phyloP scores from a whole-genome alignment of 2,113 vertebrate genomes.

The Saguinus midas region DNA sequence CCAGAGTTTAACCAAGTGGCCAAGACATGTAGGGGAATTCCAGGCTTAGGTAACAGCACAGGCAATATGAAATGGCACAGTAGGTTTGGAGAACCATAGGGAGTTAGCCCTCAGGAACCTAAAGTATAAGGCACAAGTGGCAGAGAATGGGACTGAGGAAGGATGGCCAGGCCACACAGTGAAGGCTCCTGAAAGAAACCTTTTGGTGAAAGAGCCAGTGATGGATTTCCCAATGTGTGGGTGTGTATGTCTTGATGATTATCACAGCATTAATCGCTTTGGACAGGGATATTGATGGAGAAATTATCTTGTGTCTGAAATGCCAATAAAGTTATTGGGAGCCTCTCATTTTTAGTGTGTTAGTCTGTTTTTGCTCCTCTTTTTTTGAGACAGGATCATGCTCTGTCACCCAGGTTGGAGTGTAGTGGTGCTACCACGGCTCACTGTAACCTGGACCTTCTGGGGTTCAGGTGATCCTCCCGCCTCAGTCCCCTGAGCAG shows the following conservation, averaged over 20 bases:
- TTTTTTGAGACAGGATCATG: no score
- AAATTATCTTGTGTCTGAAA: constrained; percentile 19
- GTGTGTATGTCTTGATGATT: background rate
- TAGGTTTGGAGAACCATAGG: background rate
- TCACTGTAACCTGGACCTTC: no score
- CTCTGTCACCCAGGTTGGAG: no score
- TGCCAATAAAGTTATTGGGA: background rate
- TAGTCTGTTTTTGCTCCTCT: no score
- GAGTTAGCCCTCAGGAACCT: background rate
- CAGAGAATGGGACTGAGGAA: background rate
- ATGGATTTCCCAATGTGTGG: background rate
- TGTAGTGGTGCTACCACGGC: no score
- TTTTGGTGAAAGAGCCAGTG: background rate
- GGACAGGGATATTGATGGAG: background rate
- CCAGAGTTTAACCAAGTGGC: background rate
- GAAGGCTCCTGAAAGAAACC: background rate
- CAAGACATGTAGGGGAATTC: background rate
- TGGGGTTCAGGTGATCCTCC: no score
- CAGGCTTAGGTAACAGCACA: background rate
- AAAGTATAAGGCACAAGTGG: background rate
- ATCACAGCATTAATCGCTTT: background rate
- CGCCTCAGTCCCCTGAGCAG: no score
- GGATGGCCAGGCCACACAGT: background rate
- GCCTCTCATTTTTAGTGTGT: background rate
- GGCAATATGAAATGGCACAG: background rate